phyloP scores from a whole-genome alignment of 1,140 invertebrate genomes.

The Drosophila arawakana region DNA sequence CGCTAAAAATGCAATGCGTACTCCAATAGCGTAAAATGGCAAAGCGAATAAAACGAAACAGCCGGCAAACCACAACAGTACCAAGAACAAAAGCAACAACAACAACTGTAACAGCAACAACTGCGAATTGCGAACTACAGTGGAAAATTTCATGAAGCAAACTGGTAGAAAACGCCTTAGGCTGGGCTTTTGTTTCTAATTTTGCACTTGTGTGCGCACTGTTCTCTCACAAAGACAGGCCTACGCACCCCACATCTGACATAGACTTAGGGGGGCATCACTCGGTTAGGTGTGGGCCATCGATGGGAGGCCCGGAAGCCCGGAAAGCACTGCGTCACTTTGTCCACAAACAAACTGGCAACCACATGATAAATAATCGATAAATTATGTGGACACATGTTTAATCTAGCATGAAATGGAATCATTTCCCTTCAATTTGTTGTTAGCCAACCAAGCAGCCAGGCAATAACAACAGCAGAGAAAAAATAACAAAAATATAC shows the following conservation, averaged over 20 bases:
- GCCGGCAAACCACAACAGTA: conserved; percentile 19
- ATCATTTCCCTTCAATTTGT: conserved; percentile 84
- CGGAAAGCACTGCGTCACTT: conserved; percentile 59
- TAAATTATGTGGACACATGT: conserved; percentile 84
- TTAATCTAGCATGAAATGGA: conserved; percentile 84
- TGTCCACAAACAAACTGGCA: conserved; percentile 58
- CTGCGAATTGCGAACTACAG: conserved; percentile 19
- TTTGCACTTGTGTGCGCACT: conserved; percentile 80
- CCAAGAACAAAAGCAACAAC: conserved; percentile 16
- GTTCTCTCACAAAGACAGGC: conserved; percentile 57
- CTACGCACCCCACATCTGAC: conserved; percentile 42
- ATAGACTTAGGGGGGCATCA: background rate
- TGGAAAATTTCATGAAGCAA: conserved; percentile 19
- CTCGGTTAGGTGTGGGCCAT: conserved; percentile 6
- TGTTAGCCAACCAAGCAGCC: conserved; percentile 63
- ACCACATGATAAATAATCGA: conserved; percentile 84
- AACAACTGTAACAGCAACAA: background rate
- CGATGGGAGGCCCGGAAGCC: background rate
- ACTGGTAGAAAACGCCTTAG: conserved; percentile 61
- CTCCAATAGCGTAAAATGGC: conserved; percentile 8
- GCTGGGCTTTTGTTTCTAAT: conserved; percentile 77
- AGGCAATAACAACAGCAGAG: conserved; percentile 48
- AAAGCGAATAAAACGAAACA: conserved; percentile 23
- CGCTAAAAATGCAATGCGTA: conserved; percentile 72
- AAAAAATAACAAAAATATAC: conserved; percentile 41